Base-by-base conservation (phyloP, 35 echinoderm and acorn worm species). In the Acanthaster planci region DNA sequence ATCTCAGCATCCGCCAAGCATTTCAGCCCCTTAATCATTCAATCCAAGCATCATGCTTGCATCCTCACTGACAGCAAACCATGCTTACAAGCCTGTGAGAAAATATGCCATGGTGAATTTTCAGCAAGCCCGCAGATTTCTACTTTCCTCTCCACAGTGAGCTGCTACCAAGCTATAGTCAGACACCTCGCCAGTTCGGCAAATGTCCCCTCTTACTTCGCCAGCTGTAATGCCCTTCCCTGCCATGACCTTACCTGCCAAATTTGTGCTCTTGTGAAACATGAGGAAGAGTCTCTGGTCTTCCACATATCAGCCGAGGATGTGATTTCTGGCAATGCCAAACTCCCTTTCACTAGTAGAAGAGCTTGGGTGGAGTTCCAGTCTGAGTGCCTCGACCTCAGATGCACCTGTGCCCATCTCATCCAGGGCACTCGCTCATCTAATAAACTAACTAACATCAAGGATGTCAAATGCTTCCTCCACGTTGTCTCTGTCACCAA, bases 21-120 rank as follows among this genome's bases (percentile, higher is more conserved):
- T 57, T 91, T 91, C 38, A 85, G 82, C 52, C 83, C 89, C 30
- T 90, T 47, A 36, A 84, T 90, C 51, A 86, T 85, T n/a, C 81
- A 90, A 34, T 90, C 88, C 1, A 37, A 77, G 1, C 88, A 85
- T 37, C 80, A 84, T 38, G 10, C 68, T 8, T 76, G 52, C 26
- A 59, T 92, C 38, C 90, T 92, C 42, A 82, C 84, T 16, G 90
- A 92, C 52, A 84, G 90, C 68, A 92, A 92, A 77, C 90, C 90
- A 27, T 92, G 90, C 31, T 84, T 92, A 5, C 90, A 92, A 77
- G 90, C 90, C 2, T 82, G 76, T 56, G 79, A 92, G 81, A 87
- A 87, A 56, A 39, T 89, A 29, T 89, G 79, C 75, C 78, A 59
- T 14, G 87, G 89, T 21, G 77, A 91, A 39, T 91, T 91, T 44